A percentile compares a stretch with the other conserved stretches of the same genome.
phyloP scores from a whole-genome alignment of 2,797 vertebrate species.

The Enteromius anoplus region DNA sequence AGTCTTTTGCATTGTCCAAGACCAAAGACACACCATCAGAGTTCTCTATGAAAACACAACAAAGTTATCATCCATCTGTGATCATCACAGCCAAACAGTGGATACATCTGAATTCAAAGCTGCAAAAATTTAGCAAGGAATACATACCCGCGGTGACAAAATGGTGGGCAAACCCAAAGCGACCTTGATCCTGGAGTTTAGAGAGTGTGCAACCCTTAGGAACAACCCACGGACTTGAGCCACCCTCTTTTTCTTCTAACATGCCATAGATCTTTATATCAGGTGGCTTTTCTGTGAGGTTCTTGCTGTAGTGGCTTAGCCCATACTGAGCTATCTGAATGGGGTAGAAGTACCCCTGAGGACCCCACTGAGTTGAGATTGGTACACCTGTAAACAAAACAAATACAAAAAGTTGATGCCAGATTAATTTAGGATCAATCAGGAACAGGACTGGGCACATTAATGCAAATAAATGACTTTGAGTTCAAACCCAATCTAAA shows the following conservation, averaged over 20 bases:
- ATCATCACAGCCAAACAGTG: neutral
- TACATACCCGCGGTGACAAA: constrained; percentile 80
- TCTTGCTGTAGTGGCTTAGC: constrained; percentile 88
- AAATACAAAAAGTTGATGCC: constrained; percentile 6
- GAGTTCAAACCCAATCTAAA: neutral
- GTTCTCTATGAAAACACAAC: constrained; percentile 67
- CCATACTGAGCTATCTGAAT: constrained; percentile 90
- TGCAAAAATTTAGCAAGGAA: neutral
- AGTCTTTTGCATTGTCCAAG: constrained; percentile 82
- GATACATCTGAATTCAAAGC: neutral
- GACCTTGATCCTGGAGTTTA: constrained; percentile 73
- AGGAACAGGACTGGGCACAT: neutral
- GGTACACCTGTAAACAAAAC: constrained; percentile 77
- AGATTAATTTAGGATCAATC: neutral
- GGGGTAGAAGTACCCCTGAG: constrained; percentile 89
- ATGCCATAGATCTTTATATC: constrained; percentile 80
- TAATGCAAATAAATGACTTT: neutral
- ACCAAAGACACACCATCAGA: constrained; percentile 81
- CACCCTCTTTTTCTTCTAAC: constrained; percentile 68
- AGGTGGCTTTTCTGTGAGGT: constrained; percentile 83
- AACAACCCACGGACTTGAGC: constrained; percentile 69
- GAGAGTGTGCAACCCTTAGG: constrained; percentile 79
- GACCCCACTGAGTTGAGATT: constrained; percentile 87
- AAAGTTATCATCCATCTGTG: neutral
- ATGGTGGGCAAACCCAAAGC: constrained; percentile 75